Evolutionary conservation across 2,888 invertebrate genomes (phyloP).

Genomic region (Calephelis perditalis): DNA sequence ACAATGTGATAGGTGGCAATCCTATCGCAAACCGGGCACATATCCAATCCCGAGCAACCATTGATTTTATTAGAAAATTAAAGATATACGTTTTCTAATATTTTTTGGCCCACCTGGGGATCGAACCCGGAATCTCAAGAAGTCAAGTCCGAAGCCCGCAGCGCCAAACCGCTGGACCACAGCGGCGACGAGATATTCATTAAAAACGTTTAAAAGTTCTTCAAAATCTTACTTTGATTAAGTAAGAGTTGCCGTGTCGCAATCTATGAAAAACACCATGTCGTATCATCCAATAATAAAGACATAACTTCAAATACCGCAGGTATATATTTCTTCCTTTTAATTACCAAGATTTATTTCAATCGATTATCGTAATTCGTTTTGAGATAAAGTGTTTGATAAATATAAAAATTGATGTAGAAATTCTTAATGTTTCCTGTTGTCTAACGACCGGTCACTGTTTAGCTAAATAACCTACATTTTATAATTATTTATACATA

Average conservation of each 20-base stretch:
- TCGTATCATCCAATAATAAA: constrained; percentile 2
- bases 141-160: too few relatives aligned
- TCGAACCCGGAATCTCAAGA: too few relatives aligned
- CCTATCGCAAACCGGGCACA: too few relatives aligned
- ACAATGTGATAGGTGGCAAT: too few relatives aligned
- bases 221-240: too few relatives aligned
- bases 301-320: constrained; percentile 3
- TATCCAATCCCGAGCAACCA: too few relatives aligned
- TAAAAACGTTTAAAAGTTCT: too few relatives aligned
- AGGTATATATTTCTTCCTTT: constrained; percentile 6
- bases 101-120: too few relatives aligned
- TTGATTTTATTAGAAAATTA: too few relatives aligned
- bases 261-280: neutral
- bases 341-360: constrained; percentile 10
- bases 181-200: too few relatives aligned
- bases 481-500: constrained; percentile 6
- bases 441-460: neutral
- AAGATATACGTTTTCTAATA: too few relatives aligned
- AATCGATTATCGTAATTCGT: constrained; percentile 10
- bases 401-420: constrained; percentile 8
- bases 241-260: neutral
- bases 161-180: too few relatives aligned
- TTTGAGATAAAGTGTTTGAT: constrained; percentile 10
- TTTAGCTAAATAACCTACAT: constrained; percentile 7
- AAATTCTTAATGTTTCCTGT: constrained; percentile 12